Evolutionary conservation across 2,888 invertebrate genomes (phyloP).

Genomic region (Loripinus fragilis): DNA sequence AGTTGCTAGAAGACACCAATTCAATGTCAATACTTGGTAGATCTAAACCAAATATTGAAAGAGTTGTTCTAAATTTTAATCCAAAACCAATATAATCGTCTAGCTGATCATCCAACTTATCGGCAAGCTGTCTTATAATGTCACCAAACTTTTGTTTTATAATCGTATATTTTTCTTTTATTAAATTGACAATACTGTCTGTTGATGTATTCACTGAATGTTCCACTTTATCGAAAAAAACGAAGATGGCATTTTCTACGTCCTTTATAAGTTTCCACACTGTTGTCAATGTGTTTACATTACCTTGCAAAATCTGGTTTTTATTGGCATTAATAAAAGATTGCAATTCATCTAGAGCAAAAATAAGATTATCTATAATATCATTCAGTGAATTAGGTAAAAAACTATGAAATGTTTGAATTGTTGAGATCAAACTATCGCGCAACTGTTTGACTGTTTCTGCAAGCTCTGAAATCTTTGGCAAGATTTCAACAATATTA

Average conservation of each 20-base stretch:
- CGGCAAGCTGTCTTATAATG: conserved; percentile 2
- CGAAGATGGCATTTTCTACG: not conserved
- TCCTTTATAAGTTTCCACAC: conserved; percentile 9
- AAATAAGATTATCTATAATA: conserved; percentile 10
- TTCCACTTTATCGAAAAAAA: conserved; percentile 29
- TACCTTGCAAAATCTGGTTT: not conserved
- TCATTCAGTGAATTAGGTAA: conserved; percentile 17
- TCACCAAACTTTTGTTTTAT: conserved; percentile 18
- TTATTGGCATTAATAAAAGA: not conserved
- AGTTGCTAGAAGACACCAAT: conserved; percentile 38
- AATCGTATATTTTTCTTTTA: conserved; percentile 11
- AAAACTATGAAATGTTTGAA: conserved; percentile 12
- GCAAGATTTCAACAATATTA: conserved; percentile 26
- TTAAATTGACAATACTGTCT: conserved; percentile 17
- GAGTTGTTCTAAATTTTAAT: conserved; percentile 23
- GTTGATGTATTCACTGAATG: conserved; percentile 13
- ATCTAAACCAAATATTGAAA: conserved; percentile 1
- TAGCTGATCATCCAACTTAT: conserved; percentile 15
- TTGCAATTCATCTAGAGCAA: conserved; percentile 3
- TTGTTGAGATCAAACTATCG: not conserved
- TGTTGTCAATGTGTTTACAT: not conserved
- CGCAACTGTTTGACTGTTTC: conserved; percentile 21
- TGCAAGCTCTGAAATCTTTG: conserved; percentile 32
- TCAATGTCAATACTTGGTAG: conserved; percentile 44
- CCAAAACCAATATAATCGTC: conserved; percentile 37